Conservation (phyloP, 1,140 invertebrate genomes). For the Caenorhabditis briggsae region DNA sequence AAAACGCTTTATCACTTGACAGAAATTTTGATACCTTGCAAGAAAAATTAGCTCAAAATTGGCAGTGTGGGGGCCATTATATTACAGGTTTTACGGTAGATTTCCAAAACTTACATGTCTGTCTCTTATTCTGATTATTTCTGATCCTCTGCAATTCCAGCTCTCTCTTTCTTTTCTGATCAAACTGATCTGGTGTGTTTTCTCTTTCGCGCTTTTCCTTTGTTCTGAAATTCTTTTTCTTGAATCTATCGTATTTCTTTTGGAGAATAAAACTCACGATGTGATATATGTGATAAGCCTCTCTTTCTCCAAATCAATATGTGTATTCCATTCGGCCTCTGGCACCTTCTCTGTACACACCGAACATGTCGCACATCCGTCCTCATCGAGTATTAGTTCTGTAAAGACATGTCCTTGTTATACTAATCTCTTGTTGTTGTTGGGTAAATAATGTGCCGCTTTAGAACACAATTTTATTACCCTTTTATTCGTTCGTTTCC, state of each 20-base stretch:
- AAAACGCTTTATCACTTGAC: too few species aligned
- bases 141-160: constrained; percentile 46
- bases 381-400: constrained; percentile 42
- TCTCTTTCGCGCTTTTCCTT: constrained; percentile 34
- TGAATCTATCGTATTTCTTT: not conserved
- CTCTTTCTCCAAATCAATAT: constrained; percentile 48
- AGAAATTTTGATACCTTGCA: too few species aligned
- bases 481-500: too few species aligned
- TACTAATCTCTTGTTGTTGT: constrained; percentile 9
- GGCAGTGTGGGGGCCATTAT: too few species aligned
- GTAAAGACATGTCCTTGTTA: constrained; percentile 30
- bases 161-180: constrained; percentile 38
- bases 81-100: too few species aligned
- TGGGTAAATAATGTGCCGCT: constrained; percentile 32
- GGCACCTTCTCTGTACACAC: constrained; percentile 38
- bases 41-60: too few species aligned
- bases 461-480: constrained; percentile 37
- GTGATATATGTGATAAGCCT: constrained; percentile 36
- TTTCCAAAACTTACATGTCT: constrained; percentile 15
- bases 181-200: constrained; percentile 45
- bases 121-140: constrained; percentile 43
- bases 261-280: not conserved
- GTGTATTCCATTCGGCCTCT: constrained; percentile 44
- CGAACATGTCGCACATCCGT: constrained; percentile 47
- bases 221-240: not conserved